Base-by-base conservation (phyloP, 2,888 invertebrate species). In the Drosophila peninsularis region DNA sequence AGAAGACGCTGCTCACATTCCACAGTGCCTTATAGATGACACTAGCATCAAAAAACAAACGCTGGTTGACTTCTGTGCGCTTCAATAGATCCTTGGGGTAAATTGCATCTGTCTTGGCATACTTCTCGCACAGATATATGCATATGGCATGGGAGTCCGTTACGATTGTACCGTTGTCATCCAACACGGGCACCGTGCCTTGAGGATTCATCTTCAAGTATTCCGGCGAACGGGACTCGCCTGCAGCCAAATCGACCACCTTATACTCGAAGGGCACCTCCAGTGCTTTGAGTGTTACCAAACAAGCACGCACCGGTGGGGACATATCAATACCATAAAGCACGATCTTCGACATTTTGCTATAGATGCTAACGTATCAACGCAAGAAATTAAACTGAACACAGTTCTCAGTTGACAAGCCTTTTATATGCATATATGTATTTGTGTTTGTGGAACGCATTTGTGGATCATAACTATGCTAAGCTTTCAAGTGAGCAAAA, bases 271-370 rank as follows among this genome's bases (percentile, higher is more conserved):
- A 77, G 0, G 73, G 68, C 19, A 95, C 90, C 1, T 94, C 94
- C 14, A 95, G 71, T 24, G 94, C 94, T 65, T 94, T 94, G 4
- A 95, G 94, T 0, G 94, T 93, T 44, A 95, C 90, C 34, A 94
- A 91, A 14, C 94, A 94, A 0, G 94, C 91, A 11, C 95, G 93
- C 90, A 95, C 95, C 10, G 95, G 95, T 0, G 94, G 92, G 75
- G 95, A 95, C 9, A 74, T 5, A 21, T 78, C 68, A 14, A 67
- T 30, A 14, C 90, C 90, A 62, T 90, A 90, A 0, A 90, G 55
- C 14, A 82, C 37, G 13, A 81, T 42, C 53, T 72, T 67, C 3
- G 74, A 47, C 81, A 82, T 83, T 9, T 50, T 50, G n/a, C 2
- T 39, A 17, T 36, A 36, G 11, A 5, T 34, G 42, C 36, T 11